Conservation (phyloP, 53 echinoderm and acorn worm genomes). For the Henricia sp. region DNA sequence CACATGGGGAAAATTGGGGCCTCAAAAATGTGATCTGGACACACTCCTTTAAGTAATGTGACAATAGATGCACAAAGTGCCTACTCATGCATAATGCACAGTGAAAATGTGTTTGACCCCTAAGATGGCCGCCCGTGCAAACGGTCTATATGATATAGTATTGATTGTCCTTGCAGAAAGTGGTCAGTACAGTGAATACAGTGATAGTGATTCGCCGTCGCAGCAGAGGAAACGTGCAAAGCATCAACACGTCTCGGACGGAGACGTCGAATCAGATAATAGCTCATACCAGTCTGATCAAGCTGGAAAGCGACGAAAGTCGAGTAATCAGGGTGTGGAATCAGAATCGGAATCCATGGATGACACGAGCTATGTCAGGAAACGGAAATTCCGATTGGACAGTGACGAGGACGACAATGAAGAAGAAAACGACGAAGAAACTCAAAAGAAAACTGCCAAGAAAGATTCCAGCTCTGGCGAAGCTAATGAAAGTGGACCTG, state of each 20-base stretch:
- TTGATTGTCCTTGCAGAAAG: slow-evolving; percentile 43
- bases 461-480: slow-evolving; percentile 17
- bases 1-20: too few relatives aligned
- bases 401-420: slow-evolving; percentile 81
- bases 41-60: too few relatives aligned
- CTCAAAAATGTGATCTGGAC: too few relatives aligned
- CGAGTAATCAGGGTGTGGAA: not conserved
- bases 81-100: too few relatives aligned
- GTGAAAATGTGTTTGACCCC: too few relatives aligned
- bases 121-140: too few relatives aligned
- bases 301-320: slow-evolving; percentile 2
- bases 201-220: slow-evolving; percentile 45
- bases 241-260: not conserved
- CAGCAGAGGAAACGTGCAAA: slow-evolving; percentile 14
- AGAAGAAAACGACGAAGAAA: slow-evolving; percentile 5
- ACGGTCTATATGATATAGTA: too few relatives aligned
- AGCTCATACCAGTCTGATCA: slow-evolving; percentile 18
- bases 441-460: slow-evolving; percentile 9
- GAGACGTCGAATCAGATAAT: slow-evolving; percentile 7
- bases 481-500: slow-evolving; percentile 52
- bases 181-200: slow-evolving; percentile 64
- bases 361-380: slow-evolving; percentile 53
- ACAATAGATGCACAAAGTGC: too few relatives aligned
- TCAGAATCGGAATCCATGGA: slow-evolving; percentile 41
- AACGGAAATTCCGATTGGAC: slow-evolving; percentile 87